Base-by-base conservation (phyloP, 2,888 invertebrate genomes). In the Argyresthia albistria region DNA sequence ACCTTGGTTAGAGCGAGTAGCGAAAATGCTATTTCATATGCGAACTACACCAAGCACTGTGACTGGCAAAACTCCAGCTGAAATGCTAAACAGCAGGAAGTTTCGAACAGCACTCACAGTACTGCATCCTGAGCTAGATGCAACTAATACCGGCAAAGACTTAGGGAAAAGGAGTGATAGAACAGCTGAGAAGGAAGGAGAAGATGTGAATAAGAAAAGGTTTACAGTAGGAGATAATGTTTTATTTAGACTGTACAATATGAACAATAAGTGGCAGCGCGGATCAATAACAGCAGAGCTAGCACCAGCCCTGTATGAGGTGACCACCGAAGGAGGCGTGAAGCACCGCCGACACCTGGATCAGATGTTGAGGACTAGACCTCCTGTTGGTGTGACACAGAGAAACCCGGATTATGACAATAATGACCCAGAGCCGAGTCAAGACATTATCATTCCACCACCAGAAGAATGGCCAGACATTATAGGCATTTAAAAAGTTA, bases 81-180 rank as follows among this genome's bases (percentile, higher is more conserved):
- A 59, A 45, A 25, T 59, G 37, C 49, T 59, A 11, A 54, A 53
- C 35, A 45, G 49, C 8, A 48, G 58, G 15, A 49, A 39, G 36
- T 57, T 52, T 12, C 54, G n/a, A n/a, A n/a, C n/a, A n/a, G n/a
- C n/a, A n/a, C n/a, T n/a, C n/a, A n/a, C n/a, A n/a, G n/a, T n/a
- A 55, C n/a, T n/a, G n/a, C 52, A 52, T 39, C 52, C 52, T 16
- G 46, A 35, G 15, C 14, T 36, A 8, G 35, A 51, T n/a, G 11
- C 39, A 37, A 42, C 14, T 12, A 14, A 11, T 4, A n/a, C n/a
- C n/a, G n/a, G 37, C 37, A 37, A n/a, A n/a, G 37, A 37, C 7
- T 7, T 10, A 7, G 37, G 9, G 7, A 37, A 37, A 9, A 37
- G 37, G 9, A 8, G 37, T 37, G 37, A 37, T 37, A 42, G 16